Conservation (phyloP, 2,113 vertebrate genomes). For the Ibidorhyncha struthersii region DNA sequence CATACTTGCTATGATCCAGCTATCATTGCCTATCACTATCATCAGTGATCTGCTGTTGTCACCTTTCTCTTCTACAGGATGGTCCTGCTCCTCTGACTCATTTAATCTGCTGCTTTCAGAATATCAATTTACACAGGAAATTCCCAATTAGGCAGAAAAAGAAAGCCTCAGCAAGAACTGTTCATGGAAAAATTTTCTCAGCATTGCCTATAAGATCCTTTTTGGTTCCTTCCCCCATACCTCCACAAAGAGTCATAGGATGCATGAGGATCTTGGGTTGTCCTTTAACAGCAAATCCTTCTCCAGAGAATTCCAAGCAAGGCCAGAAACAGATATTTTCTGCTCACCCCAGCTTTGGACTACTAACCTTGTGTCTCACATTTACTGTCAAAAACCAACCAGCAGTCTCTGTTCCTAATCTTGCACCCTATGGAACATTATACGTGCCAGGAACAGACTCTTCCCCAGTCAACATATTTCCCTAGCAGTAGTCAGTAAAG, state of each 20-base stretch:
- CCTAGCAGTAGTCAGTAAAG: not conserved
- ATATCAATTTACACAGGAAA: not conserved
- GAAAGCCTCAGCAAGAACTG: not conserved
- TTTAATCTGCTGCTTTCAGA: not conserved
- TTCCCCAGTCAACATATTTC: not conserved
- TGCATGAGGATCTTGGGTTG: not conserved
- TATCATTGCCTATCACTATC: not conserved
- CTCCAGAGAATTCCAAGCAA: not conserved
- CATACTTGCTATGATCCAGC: not conserved
- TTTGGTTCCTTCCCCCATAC: not conserved
- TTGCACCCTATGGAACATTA: not conserved
- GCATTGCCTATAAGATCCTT: not conserved
- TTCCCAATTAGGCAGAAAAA: not conserved
- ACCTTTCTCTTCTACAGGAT: not conserved
- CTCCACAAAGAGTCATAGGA: not conserved
- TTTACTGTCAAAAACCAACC: not conserved
- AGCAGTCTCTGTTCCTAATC: not conserved
- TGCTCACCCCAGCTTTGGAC: not conserved
- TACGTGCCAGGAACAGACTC: not conserved
- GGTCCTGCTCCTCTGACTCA: not conserved
- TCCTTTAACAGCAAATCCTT: not conserved
- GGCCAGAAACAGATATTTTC: not conserved
- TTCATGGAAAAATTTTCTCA: not conserved
- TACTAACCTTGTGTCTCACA: not conserved
- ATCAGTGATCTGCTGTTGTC: fast-evolving